A percentile compares a stretch with the other conserved stretches of the same genome.
Evolutionary conservation across 2,113 vertebrate species (phyloP).

Genomic region (Corvus cornix): DNA sequence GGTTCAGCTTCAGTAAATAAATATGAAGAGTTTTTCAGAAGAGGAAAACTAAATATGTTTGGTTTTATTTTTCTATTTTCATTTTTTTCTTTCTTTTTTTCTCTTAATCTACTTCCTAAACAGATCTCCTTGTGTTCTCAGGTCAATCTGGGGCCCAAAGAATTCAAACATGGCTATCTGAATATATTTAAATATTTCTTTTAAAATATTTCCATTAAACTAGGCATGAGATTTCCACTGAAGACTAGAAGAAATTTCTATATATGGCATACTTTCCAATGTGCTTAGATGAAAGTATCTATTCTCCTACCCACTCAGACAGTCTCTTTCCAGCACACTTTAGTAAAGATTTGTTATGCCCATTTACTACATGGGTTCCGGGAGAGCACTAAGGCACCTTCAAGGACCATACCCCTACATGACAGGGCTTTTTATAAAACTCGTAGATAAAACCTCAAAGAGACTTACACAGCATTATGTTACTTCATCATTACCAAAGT

Average conservation of each 20-base stretch:
- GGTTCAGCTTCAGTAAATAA: neutral
- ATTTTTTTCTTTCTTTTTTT: neutral
- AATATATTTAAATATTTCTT: neutral
- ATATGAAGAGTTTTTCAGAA: neutral
- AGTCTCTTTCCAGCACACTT: neutral
- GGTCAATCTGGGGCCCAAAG: neutral
- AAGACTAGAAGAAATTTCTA: neutral
- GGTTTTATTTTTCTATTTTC: neutral
- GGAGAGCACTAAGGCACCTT: neutral
- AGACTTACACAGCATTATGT: neutral
- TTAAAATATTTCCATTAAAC: neutral
- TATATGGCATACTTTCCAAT: neutral
- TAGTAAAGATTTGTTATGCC: neutral
- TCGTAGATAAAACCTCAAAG: neutral
- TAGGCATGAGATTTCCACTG: neutral
- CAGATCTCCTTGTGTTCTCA: neutral
- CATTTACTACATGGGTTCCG: neutral
- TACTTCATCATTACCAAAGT: neutral
- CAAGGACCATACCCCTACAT: neutral
- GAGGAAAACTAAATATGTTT: neutral
- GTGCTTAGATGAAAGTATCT: neutral
- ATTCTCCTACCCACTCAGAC: neutral
- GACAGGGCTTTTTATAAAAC: neutral
- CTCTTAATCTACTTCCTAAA: neutral
- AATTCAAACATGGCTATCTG: neutral